Base-by-base conservation (phyloP, 2,888 invertebrate species). In the Yponomeuta evonymella region DNA sequence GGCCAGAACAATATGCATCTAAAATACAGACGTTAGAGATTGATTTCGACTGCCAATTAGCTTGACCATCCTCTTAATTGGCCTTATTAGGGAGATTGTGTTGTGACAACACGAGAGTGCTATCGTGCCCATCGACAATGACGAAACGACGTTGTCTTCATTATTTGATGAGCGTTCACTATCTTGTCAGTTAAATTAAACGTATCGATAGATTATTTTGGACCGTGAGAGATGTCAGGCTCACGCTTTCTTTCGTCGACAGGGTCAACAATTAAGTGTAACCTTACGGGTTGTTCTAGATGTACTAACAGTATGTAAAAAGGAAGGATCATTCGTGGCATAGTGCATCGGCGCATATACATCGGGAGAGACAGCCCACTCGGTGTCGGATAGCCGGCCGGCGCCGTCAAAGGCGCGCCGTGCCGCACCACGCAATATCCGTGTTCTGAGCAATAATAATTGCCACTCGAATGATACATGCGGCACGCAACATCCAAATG, bases 131-230 rank as follows among this genome's bases (percentile, higher is more conserved):
- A 92, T 91, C 92, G 89, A 92, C 92, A 92, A 90, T 91, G 92
- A 92, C 91, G 92, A 92, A 92, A 92, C 92, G 91, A 89, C 87
- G 89, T 88, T 91, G 91, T 91, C 91, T 91, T 92, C 89, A 91
- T 91, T 90, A 90, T 90, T 89, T 90, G 91, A 91, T 89, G 90
- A 90, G 88, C 90, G 89, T 85, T 90, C 90, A 89, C 89, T 90
- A 89, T 89, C 89, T 89, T 91, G 92, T 91, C 92, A 90, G 91
- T 86, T 90, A 90, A 88, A 89, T 91, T 89, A 91, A 90, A 92
- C 90, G 90, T 90, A 90, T 90, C 90, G 91, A 91, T 91, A 90
- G 86, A 90, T 91, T 91, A 90, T 86, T 88, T 86, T 82, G 78
- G 86, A 81, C 87, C 90, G 90, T 90, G 90, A 89, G 90, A 90